Conservation (phyloP, 2,888 invertebrate genomes). For the Nomada fucata region DNA sequence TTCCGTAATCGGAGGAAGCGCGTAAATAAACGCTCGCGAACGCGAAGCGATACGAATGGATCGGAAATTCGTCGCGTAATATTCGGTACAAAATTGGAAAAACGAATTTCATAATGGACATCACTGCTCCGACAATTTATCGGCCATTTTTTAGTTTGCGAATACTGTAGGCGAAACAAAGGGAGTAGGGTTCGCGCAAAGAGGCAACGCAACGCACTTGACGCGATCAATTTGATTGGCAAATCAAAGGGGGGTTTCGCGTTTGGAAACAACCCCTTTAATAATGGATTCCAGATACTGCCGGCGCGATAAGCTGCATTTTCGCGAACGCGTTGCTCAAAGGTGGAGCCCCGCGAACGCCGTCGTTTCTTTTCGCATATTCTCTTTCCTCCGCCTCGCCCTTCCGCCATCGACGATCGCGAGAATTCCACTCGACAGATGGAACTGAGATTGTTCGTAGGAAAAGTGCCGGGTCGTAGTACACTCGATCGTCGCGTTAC, state of each 20-base stretch:
- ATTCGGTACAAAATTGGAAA: no score
- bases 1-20: no score
- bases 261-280: slow-evolving; percentile 72
- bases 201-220: slow-evolving; percentile 69
- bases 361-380: slow-evolving; percentile 48
- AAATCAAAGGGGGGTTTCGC: slow-evolving; percentile 76
- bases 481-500: slow-evolving; percentile 1
- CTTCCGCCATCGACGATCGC: not conserved
- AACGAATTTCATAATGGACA: no score
- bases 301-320: slow-evolving; percentile 71
- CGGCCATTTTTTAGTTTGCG: not conserved
- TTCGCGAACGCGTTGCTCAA: slow-evolving; percentile 51
- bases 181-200: slow-evolving; percentile 19
- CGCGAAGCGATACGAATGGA: no score
- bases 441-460: slow-evolving; percentile 17
- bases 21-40: no score
- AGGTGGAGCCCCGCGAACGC: slow-evolving; percentile 26
- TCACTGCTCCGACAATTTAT: no score
- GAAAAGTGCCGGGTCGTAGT: not conserved
- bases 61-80: no score
- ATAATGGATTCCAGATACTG: slow-evolving; percentile 77
- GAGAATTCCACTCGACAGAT: not conserved
- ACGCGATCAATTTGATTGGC: slow-evolving; percentile 78
- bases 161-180: no score
- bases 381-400: slow-evolving; percentile 13